phyloP scores from a whole-genome alignment of 2,113 vertebrate genomes.

The Oreotragus oreotragus region DNA sequence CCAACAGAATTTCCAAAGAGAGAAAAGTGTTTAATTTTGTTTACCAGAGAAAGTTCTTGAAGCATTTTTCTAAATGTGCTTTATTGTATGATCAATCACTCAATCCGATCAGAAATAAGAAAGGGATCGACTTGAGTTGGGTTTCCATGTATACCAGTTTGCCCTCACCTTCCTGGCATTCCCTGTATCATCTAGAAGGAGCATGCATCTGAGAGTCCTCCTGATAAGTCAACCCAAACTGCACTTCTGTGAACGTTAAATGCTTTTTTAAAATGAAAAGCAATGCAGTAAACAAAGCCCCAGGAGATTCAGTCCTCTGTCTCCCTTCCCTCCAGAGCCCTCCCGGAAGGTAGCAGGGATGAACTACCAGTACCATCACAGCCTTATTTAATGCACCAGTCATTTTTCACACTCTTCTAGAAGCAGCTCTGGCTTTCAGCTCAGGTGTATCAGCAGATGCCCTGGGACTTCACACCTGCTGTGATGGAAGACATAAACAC shows the following conservation, averaged over 20 bases:
- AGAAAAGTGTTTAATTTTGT: background rate
- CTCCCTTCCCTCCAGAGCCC: background rate
- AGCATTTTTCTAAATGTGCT: background rate
- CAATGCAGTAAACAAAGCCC: background rate
- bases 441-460: constrained; percentile 65
- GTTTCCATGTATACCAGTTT: background rate
- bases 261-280: constrained; percentile 31
- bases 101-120: background rate
- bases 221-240: background rate
- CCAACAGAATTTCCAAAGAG: background rate
- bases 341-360: background rate
- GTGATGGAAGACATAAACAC: constrained; percentile 65
- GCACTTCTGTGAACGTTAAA: background rate
- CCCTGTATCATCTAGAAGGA: background rate
- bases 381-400: constrained; percentile 48
- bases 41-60: background rate
- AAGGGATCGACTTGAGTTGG: background rate
- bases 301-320: background rate
- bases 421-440: background rate
- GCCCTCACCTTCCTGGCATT: background rate
- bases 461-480: constrained; percentile 8
- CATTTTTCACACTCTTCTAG: constrained; percentile 56
- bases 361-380: background rate
- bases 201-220: background rate
- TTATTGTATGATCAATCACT: background rate